These are phyloP conservation scores for Drosophila ezoana DNA, from an alignment of 2,888 invertebrate species.

Conservation along the genomic window DNA sequence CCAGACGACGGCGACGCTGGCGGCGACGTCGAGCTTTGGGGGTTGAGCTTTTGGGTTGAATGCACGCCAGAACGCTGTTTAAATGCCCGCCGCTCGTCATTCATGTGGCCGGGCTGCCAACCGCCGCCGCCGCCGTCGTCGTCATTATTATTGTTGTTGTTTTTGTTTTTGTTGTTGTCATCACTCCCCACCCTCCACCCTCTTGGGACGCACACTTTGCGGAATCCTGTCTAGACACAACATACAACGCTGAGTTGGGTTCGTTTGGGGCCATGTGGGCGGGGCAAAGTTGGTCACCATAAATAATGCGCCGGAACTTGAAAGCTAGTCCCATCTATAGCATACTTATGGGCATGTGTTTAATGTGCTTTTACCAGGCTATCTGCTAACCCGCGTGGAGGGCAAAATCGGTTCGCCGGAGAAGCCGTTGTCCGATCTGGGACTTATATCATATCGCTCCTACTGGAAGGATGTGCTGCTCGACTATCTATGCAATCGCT, in stretches of 20 bases:
- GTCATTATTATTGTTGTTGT: conserved; percentile 1
- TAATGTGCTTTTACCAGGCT: conserved; percentile 88
- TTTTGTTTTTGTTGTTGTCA: background rate
- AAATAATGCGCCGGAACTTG: conserved; percentile 78
- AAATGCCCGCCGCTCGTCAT: conserved; percentile 66
- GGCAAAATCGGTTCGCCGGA: conserved; percentile 99
- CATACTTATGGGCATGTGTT: conserved; percentile 71
- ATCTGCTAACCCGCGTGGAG: conserved; percentile 97
- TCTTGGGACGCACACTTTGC: conserved; percentile 66
- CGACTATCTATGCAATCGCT: conserved; percentile 94
- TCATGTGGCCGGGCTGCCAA: conserved; percentile 48
- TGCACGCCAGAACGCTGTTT: conserved; percentile 80
- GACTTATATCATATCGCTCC: conserved; percentile 97
- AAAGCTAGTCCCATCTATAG: conserved; percentile 64
- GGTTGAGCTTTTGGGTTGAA: conserved; percentile 80
- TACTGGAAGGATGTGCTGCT: conserved; percentile 99
- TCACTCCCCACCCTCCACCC: conserved; percentile 5
- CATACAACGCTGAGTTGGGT: conserved; percentile 49
- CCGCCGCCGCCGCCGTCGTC: conserved; percentile 8
- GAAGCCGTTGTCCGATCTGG: conserved; percentile 98
- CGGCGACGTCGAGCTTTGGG: conserved; percentile 48
- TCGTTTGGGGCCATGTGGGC: conserved; percentile 40
- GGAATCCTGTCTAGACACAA: conserved; percentile 80
- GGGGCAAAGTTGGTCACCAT: conserved; percentile 80
- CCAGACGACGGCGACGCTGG: conserved; percentile 58